Evolutionary conservation across 2,797 vertebrate species (phyloP), one percentile per base, ranked within the genome.

Genomic region (Ataeniobius toweri): DNA sequence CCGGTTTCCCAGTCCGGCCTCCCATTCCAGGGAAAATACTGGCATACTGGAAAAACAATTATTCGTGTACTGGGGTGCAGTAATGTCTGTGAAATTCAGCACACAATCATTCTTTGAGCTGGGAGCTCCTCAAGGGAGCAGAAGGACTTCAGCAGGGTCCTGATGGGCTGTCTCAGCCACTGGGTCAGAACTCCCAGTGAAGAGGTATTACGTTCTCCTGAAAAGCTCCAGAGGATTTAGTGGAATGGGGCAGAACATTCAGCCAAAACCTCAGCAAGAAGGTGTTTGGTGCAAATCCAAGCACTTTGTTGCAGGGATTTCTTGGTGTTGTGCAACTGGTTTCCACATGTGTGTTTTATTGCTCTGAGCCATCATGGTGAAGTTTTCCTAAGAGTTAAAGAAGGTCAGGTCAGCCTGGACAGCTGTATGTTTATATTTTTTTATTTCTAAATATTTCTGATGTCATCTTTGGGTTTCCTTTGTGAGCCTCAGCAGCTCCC

Each of bases 21-120:
- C 53, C n/a, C 39, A n/a, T 76, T 89, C 87, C 83, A 22, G 61
- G 50, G 87, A 71, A 77, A 75, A 75, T 36, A 36, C 31, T 63
- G 28, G 28, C 28, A 36, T 18, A 36, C 87, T 83, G 82, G 82
- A 84, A 86, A 87, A 78, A n/a, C 50, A 65, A 84, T 83, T 71
- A 84, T 73, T 24, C 3, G 36, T 74, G 56, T 80, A 46, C 55
- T 36, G 14, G 59, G 5, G 13, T 31, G 6, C 53, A 6, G 22
- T 5, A 67, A 9, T 77, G 3, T 50, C 36, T 41, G 24, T 79
- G 68, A 50, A 26, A 69, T 18, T 67, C 63, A 36, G 72, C 75
- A 46, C 44, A 53, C 1, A 74, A 6, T 10, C 22, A 24, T n/a
- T n/a, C 22, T 56, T 7, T 56, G 1, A 5, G 55, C 28, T 31